phyloP scores from a whole-genome alignment of 2,113 vertebrate species.

The Numida meleagris region DNA sequence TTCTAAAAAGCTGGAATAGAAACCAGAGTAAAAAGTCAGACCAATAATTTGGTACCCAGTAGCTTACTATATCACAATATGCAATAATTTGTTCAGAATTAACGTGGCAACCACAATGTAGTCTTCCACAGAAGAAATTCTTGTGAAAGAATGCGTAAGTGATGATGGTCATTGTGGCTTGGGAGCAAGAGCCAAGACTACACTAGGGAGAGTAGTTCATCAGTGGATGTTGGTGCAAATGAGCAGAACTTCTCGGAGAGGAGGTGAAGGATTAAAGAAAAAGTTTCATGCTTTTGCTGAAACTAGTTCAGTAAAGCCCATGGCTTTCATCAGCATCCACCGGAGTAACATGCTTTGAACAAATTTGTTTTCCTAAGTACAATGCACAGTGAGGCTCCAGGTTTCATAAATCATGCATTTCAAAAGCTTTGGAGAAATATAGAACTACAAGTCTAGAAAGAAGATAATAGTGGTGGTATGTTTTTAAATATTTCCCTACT shows the following conservation, averaged over 20 bases:
- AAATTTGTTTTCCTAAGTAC: background rate
- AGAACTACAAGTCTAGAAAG: background rate
- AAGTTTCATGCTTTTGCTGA: background rate
- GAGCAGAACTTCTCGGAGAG: background rate
- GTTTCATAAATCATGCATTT: background rate
- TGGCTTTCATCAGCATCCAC: background rate
- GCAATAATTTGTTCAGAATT: background rate
- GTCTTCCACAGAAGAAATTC: background rate
- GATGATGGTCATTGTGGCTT: background rate
- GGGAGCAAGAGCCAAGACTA: background rate
- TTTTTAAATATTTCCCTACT: conserved; percentile 45
- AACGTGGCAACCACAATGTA: background rate
- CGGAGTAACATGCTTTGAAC: background rate
- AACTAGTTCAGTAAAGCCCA: background rate
- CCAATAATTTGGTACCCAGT: background rate
- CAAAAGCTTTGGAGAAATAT: background rate
- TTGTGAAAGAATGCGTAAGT: background rate
- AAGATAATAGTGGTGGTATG: conserved; percentile 5
- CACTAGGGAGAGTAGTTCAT: background rate
- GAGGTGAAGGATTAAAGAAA: background rate
- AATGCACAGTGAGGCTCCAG: background rate
- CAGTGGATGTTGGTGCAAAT: background rate
- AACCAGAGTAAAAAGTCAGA: background rate
- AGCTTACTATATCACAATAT: background rate
- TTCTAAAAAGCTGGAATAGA: background rate